phyloP scores from a whole-genome alignment of 2,113 vertebrate genomes.

The Turdus rufiventris region DNA sequence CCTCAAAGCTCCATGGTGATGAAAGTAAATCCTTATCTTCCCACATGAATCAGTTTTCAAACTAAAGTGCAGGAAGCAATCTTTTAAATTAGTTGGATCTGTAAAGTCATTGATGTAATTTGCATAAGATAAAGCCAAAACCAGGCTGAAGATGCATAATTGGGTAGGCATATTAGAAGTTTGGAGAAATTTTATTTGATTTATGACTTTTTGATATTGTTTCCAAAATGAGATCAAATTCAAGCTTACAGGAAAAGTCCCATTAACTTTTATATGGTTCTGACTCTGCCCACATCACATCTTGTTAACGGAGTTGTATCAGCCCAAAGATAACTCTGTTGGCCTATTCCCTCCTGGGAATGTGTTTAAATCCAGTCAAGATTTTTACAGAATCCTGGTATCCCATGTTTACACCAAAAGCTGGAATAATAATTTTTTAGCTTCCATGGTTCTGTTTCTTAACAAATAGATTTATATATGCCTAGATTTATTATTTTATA shows the following conservation, averaged over 20 bases:
- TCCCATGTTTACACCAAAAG: not conserved
- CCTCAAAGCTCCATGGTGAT: not conserved
- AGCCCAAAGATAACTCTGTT: not conserved
- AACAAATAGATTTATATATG: not conserved
- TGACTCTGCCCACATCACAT: not conserved
- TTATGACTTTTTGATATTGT: not conserved
- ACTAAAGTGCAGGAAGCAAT: not conserved
- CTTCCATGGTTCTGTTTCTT: not conserved
- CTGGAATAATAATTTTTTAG: not conserved
- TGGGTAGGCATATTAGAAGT: not conserved
- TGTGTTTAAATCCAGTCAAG: not conserved
- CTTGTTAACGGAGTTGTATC: not conserved
- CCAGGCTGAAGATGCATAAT: not conserved
- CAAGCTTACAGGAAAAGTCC: not conserved
- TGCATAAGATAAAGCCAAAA: not conserved
- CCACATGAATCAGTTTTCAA: not conserved
- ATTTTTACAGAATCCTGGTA: not conserved
- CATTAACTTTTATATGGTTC: not conserved
- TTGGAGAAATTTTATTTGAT: not conserved
- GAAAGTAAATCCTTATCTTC: slow-evolving; percentile 7
- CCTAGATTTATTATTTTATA: not conserved
- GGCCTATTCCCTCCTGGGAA: not conserved
- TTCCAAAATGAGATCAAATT: not conserved
- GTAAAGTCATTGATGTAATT: not conserved
- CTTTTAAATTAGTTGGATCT: not conserved